Evolutionary conservation across 1,140 invertebrate species (phyloP), one percentile per base, ranked within the genome.

Genomic region (Cataglyphis hispanica): DNA sequence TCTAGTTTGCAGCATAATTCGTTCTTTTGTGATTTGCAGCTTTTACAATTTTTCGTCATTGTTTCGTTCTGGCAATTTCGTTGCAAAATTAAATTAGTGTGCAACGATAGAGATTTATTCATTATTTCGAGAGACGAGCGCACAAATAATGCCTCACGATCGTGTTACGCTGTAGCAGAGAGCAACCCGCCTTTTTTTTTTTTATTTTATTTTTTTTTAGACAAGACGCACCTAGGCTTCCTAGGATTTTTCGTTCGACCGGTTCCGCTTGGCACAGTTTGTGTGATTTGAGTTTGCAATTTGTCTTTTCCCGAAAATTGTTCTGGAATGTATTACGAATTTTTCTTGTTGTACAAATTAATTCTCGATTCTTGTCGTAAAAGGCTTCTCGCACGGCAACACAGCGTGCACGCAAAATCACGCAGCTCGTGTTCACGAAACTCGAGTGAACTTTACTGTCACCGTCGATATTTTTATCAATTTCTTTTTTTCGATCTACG

Each of bases 281-380:
- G 76, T 86, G 56, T 85, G 84, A 90, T 86, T 90, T 90, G 84
- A 90, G 78, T 90, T 90, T 90, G 84, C 88, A 88, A 81, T n/a
- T n/a, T 67, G 70, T 31, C 53, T 72, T 86, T 34, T 43, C 46
- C 43, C 31, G 27, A 64, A 25, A 60, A 75, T 66, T 37, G 50
- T 31, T n/a, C 64, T 66, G 46, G 19, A 72, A 85, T 77, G 83
- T 84, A 25, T 56, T 56, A 66, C 56, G 27, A 84, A 34, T 25
- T 22, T 60, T 19, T 19, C 4, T 67, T n/a, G 69, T 63, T 78
- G 53, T 64, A 53, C n/a, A 6, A 61, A 58, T 37, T 77, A 46
- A 70, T 27, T 53, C 31, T 58, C 37, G 31, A 77, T 61, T 63
- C 37, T 60, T 60, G 50, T 53, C 13, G 27, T 67, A 31, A n/a